These are phyloP conservation scores for Dromococcyx pavoninus DNA, from an alignment of 2,797 vertebrate species.

Conservation along the genomic window DNA sequence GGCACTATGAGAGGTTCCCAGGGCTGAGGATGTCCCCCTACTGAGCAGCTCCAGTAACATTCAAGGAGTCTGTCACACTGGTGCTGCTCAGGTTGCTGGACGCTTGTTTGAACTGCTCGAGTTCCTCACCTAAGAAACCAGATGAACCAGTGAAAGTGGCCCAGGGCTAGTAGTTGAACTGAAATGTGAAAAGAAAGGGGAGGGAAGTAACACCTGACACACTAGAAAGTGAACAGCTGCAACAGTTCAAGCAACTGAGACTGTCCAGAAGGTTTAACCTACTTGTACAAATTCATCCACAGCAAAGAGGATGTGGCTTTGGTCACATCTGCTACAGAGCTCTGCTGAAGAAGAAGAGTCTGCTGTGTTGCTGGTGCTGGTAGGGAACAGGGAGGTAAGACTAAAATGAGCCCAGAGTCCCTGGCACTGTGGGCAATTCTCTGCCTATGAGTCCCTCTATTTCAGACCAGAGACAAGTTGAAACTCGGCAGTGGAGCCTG, in stretches of 20 bases:
- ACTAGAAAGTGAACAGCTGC: background rate
- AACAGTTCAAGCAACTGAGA: background rate
- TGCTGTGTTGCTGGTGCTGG: background rate
- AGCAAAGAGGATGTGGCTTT: background rate
- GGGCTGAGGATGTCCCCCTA: background rate
- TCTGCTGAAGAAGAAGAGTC: background rate
- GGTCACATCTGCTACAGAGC: background rate
- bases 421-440: background rate
- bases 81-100: background rate
- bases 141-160: background rate
- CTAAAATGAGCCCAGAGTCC: background rate
- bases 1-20: background rate
- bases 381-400: background rate
- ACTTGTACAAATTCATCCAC: background rate
- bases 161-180: background rate
- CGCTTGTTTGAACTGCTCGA: background rate
- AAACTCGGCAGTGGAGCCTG: accelerated
- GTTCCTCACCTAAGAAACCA: background rate
- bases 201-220: background rate
- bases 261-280: background rate
- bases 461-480: accelerated
- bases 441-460: background rate
- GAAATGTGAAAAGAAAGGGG: background rate
- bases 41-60: background rate
- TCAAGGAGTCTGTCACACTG: background rate